Evolutionary conservation across 2,888 invertebrate species (phyloP).

Genomic region (Resseliella maxima): DNA sequence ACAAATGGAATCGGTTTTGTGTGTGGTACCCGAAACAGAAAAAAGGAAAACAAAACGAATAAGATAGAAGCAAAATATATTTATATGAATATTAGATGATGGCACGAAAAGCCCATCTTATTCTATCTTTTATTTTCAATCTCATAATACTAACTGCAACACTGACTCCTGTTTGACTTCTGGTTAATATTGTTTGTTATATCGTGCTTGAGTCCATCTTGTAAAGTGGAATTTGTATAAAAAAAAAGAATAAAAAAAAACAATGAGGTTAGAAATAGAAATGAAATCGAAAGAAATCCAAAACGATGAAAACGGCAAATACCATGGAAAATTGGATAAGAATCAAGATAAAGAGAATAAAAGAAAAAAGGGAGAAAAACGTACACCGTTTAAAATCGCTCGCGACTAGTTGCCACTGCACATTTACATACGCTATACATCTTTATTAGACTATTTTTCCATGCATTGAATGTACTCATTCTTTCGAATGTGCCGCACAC

Average conservation of each 20-base stretch:
- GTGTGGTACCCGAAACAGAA: neutral
- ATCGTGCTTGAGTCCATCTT: too few relatives aligned
- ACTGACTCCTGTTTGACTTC: neutral
- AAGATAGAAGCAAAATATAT: neutral
- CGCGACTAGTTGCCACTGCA: constrained; percentile 48
- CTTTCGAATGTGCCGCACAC: neutral
- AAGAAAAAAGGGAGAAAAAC: too few relatives aligned
- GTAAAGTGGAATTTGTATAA: too few relatives aligned
- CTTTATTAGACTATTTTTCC: constrained; percentile 34
- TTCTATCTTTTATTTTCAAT: constrained; percentile 51
- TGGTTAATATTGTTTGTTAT: too few relatives aligned
- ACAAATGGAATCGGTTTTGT: constrained; percentile 45
- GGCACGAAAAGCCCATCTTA: constrained; percentile 19
- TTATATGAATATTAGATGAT: constrained; percentile 51
- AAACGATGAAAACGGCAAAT: neutral
- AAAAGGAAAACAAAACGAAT: neutral
- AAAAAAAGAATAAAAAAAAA: too few relatives aligned
- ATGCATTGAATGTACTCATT: neutral
- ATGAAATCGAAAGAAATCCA: neutral
- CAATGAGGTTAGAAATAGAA: neutral
- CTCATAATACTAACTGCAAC: neutral
- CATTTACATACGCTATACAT: constrained; percentile 48
- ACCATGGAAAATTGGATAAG: neutral
- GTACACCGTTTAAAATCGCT: neutral
- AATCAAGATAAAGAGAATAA: neutral